Evolutionary conservation across 2,888 invertebrate species (phyloP).

Genomic region (Bugula neritina): DNA sequence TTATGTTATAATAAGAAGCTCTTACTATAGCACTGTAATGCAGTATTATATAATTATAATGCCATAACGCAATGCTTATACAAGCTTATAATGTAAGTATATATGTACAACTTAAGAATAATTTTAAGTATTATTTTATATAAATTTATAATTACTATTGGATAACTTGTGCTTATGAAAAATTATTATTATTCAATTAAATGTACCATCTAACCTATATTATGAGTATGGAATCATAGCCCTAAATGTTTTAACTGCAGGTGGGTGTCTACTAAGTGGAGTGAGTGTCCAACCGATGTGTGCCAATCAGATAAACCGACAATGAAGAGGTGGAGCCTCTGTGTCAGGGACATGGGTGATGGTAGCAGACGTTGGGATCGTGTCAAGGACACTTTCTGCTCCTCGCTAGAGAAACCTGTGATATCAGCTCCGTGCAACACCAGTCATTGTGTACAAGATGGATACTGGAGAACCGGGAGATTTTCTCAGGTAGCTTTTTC

Average conservation of each 20-base stretch:
- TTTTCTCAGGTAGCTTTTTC: conserved; percentile 2
- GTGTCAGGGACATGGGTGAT: conserved; percentile 5
- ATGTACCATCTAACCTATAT: background rate
- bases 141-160: no score
- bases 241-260: background rate
- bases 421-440: background rate
- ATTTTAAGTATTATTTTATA: no score
- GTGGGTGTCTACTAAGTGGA: conserved; percentile 13
- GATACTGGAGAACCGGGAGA: conserved; percentile 3
- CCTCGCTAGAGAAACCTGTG: background rate
- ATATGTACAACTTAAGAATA: no score
- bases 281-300: background rate
- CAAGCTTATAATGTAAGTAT: no score
- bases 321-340: background rate
- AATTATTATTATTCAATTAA: background rate
- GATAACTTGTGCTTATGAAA: no score
- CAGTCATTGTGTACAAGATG: background rate
- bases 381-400: conserved; percentile 10
- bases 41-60: no score
- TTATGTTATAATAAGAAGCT: no score
- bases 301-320: background rate
- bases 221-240: background rate
- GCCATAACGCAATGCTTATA: no score
- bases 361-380: background rate
- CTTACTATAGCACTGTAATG: no score